A percentile compares a stretch with the other conserved stretches of the same genome.
These are phyloP conservation scores for Remorina albescens DNA, from an alignment of 2,797 vertebrate genomes.

Conservation along the genomic window DNA sequence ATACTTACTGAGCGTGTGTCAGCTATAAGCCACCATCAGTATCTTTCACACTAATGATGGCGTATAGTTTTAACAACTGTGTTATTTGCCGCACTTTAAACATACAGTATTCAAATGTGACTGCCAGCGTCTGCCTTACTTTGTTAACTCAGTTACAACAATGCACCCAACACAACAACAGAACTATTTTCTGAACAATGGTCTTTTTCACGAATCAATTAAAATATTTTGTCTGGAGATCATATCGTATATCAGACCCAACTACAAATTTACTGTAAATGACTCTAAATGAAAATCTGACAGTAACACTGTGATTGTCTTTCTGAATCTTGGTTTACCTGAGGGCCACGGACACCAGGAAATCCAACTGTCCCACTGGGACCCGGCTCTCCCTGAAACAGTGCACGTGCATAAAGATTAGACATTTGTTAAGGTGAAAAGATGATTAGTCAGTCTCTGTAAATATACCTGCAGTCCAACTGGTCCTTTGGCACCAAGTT, in stretches of 20 bases:
- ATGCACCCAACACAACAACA: no score
- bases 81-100: no score
- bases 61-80: no score
- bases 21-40: no score
- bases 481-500: conserved; percentile 72
- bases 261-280: neutral
- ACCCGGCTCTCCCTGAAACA: conserved; percentile 80
- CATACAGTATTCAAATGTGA: no score
- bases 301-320: neutral
- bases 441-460: conserved; percentile 4
- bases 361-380: conserved; percentile 71
- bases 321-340: conserved; percentile 69
- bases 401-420: conserved; percentile 2
- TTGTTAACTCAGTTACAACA: no score
- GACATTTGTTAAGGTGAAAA: neutral
- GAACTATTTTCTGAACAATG: neutral
- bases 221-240: neutral
- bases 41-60: no score
- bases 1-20: no score
- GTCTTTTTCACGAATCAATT: neutral
- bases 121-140: no score
- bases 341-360: conserved; percentile 79
- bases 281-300: neutral
- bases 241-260: neutral
- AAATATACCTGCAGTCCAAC: conserved; percentile 74